phyloP scores from a whole-genome alignment of 2,797 vertebrate species.

The Picus viridis region DNA sequence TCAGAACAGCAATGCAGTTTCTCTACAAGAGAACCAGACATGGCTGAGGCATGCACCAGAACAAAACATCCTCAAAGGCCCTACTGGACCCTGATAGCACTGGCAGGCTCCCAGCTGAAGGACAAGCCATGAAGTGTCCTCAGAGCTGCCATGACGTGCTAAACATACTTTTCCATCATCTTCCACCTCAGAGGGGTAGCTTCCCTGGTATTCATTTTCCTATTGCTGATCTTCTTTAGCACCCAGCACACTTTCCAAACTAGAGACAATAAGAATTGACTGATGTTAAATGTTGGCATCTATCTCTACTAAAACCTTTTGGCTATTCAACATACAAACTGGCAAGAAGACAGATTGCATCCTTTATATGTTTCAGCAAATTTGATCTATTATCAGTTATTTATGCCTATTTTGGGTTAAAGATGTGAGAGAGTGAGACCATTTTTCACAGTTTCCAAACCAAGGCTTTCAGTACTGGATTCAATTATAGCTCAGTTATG shows the following conservation, averaged over 20 bases:
- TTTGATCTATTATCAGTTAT: constrained; percentile 41
- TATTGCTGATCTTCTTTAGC: constrained; percentile 44
- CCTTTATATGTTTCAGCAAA: constrained; percentile 41
- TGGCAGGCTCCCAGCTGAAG: background rate
- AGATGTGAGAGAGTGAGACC: background rate
- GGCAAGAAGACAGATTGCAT: constrained; percentile 48
- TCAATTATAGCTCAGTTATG: constrained; percentile 3
- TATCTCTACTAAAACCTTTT: constrained; percentile 14
- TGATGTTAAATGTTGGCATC: constrained; percentile 53
- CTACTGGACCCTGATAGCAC: background rate
- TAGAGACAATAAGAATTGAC: background rate
- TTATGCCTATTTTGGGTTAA: constrained; percentile 10
- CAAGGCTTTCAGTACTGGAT: background rate
- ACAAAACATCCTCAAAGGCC: background rate
- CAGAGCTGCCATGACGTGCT: background rate
- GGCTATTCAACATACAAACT: background rate
- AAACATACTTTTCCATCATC: constrained; percentile 16
- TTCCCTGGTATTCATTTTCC: constrained; percentile 34
- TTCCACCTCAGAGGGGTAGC: constrained; percentile 17
- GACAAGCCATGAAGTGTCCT: background rate
- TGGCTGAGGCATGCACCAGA: background rate
- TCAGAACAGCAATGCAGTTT: background rate
- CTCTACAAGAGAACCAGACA: background rate
- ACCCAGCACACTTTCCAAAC: constrained; percentile 57
- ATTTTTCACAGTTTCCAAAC: constrained; percentile 33